Conservation (phyloP, 2,888 invertebrate genomes). For the Scaptodrosophila latifasciaeformis region DNA sequence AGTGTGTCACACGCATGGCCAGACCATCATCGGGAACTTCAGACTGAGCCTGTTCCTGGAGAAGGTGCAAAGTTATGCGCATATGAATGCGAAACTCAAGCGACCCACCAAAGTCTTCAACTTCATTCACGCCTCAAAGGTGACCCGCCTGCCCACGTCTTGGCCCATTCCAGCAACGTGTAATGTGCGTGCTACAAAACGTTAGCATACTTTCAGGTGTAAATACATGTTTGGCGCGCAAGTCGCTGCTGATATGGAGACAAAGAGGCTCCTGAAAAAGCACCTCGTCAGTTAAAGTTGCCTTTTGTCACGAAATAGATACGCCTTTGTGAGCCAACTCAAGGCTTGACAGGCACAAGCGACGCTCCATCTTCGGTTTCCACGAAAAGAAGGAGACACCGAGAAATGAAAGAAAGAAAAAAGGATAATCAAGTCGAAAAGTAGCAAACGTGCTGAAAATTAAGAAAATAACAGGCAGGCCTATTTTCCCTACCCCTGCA, state of each 20-base stretch:
- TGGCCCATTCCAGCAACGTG: constrained; percentile 22
- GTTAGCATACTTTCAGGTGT: constrained; percentile 69
- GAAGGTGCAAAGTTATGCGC: constrained; percentile 65
- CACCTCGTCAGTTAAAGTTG: constrained; percentile 47
- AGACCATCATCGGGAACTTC: constrained; percentile 2
- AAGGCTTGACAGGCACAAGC: constrained; percentile 12
- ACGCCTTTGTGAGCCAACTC: constrained; percentile 52
- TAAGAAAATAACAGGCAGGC: constrained; percentile 54
- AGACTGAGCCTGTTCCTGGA: constrained; percentile 8
- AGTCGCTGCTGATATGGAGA: constrained; percentile 2
- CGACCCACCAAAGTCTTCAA: constrained; percentile 15
- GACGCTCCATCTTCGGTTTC: not conserved
- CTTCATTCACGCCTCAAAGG: constrained; percentile 13
- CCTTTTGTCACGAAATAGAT: constrained; percentile 69
- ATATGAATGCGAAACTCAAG: constrained; percentile 32
- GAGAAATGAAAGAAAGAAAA: constrained; percentile 9
- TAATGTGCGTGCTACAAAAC: constrained; percentile 70
- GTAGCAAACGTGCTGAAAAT: constrained; percentile 65
- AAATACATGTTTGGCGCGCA: constrained; percentile 54
- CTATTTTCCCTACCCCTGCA: constrained; percentile 8
- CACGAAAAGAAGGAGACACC: not conserved
- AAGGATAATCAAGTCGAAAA: constrained; percentile 50
- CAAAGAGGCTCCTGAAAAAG: not conserved
- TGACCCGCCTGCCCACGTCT: too few species aligned
- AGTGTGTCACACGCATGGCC: constrained; percentile 34